phyloP scores from a whole-genome alignment of 2,113 vertebrate species.

The Engraulis encrasicolus region DNA sequence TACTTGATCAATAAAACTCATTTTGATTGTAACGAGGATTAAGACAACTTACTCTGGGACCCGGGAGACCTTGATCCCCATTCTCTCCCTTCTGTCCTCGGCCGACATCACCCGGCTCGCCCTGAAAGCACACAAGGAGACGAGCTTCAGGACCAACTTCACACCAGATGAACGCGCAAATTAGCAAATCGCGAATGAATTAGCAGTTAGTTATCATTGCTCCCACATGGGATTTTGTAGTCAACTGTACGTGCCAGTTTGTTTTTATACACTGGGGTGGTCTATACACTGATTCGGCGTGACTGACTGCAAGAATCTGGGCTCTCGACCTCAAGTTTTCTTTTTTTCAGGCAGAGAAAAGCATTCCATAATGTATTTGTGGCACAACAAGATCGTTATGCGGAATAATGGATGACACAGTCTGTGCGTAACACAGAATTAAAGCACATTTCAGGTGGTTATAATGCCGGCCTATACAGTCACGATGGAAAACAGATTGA shows the following conservation, averaged over 20 bases:
- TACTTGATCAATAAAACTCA: too few relatives aligned
- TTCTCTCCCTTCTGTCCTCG: constrained; percentile 75
- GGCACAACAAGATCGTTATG: background rate
- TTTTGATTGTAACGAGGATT: too few relatives aligned
- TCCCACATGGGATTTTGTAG: constrained; percentile 44
- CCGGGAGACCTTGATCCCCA: constrained; percentile 65
- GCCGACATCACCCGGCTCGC: constrained; percentile 72
- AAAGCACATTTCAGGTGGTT: background rate
- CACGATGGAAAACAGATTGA: too few relatives aligned
- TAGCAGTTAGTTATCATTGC: constrained; percentile 32
- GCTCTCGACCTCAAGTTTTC: too few relatives aligned
- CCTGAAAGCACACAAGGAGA: constrained; percentile 61
- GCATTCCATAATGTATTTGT: background rate
- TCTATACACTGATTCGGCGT: constrained; percentile 6
- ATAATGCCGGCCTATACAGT: too few relatives aligned
- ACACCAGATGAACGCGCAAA: constrained; percentile 36
- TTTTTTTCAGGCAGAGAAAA: too few relatives aligned
- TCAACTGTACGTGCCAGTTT: too few relatives aligned
- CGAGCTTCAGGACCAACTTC: too few relatives aligned
- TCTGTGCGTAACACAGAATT: background rate
- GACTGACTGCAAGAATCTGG: background rate
- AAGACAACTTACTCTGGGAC: constrained; percentile 69
- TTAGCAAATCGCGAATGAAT: background rate
- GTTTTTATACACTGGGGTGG: background rate
- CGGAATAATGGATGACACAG: background rate